Percentiles rank a stretch among this genome's conserved stretches.
phyloP scores from a whole-genome alignment of 2,888 invertebrate genomes.

The Nomada fabriciana region DNA sequence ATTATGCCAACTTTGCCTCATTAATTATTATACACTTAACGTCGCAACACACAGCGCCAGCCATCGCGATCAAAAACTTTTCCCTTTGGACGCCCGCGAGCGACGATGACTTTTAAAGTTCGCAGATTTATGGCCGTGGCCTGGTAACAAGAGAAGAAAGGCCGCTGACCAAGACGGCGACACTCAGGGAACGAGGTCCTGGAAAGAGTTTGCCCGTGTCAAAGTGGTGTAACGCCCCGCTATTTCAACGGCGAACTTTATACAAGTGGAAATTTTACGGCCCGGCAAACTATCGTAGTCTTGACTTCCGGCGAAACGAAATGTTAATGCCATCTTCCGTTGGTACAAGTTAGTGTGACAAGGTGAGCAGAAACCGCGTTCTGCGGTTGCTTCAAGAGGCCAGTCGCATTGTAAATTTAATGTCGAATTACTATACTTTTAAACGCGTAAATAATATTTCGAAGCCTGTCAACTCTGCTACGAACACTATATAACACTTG shows the following conservation, averaged over 20 bases:
- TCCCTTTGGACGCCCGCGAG: conserved; percentile 52
- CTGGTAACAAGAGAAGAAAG: conserved; percentile 37
- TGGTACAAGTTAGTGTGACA: conserved; percentile 72
- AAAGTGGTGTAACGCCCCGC: conserved; percentile 52
- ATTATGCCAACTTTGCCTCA: conserved; percentile 46
- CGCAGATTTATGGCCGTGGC: conserved; percentile 68
- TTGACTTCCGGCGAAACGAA: conserved; percentile 73
- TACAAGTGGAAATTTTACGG: conserved; percentile 75
- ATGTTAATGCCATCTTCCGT: conserved; percentile 78
- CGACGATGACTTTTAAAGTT: conserved; percentile 73
- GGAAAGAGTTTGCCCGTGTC: conserved; percentile 48
- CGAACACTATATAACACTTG: no score
- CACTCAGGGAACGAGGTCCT: conserved; percentile 22
- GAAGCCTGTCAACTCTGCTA: no score
- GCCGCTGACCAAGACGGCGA: conserved; percentile 17
- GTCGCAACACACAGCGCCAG: conserved; percentile 13
- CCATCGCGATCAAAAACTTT: conserved; percentile 50
- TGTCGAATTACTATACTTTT: no score
- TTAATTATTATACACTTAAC: conserved; percentile 63
- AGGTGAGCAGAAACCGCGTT: conserved; percentile 70
- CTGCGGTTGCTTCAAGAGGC: not conserved
- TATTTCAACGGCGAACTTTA: conserved; percentile 75
- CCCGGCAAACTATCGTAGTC: conserved; percentile 76
- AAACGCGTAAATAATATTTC: no score
- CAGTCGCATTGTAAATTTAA: not conserved